Conservation (phyloP, 2,888 invertebrate genomes). For the Troilus luridus region DNA sequence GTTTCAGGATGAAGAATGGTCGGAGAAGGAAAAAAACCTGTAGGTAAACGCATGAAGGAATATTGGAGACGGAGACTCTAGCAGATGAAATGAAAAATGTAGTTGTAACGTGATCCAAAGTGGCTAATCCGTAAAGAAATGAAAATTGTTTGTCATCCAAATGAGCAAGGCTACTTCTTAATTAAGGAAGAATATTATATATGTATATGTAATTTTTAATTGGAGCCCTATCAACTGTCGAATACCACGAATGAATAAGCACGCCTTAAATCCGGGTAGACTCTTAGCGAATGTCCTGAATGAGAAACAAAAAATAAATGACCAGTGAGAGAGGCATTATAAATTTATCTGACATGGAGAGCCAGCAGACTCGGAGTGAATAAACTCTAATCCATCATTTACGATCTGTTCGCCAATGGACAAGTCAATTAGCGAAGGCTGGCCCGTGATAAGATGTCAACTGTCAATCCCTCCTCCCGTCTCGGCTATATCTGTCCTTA, state of each 20-base stretch:
- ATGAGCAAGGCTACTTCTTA: no score
- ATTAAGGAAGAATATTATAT: neutral
- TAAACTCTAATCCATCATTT: slow-evolving; percentile 25
- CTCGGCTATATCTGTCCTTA: neutral
- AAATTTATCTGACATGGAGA: neutral
- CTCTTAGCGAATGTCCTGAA: neutral
- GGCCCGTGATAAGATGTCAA: neutral
- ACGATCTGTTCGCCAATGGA: neutral
- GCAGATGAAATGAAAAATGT: no score
- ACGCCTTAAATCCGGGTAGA: neutral
- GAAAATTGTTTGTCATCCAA: no score
- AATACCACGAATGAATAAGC: slow-evolving; percentile 26
- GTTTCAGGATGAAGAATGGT: no score
- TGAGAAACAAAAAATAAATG: neutral
- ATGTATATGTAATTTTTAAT: neutral
- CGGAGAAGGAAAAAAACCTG: no score
- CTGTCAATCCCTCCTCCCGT: neutral
- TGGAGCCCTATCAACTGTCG: neutral
- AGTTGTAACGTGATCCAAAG: no score
- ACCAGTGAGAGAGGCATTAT: neutral
- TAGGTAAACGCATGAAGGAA: no score
- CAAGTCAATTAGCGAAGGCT: slow-evolving; percentile 22
- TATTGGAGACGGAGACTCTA: no score
- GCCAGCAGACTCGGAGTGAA: neutral
- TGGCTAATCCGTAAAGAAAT: no score